These are phyloP conservation scores for Melanaphis sacchari DNA, from an alignment of 1,140 invertebrate genomes.

Conservation along the genomic window DNA sequence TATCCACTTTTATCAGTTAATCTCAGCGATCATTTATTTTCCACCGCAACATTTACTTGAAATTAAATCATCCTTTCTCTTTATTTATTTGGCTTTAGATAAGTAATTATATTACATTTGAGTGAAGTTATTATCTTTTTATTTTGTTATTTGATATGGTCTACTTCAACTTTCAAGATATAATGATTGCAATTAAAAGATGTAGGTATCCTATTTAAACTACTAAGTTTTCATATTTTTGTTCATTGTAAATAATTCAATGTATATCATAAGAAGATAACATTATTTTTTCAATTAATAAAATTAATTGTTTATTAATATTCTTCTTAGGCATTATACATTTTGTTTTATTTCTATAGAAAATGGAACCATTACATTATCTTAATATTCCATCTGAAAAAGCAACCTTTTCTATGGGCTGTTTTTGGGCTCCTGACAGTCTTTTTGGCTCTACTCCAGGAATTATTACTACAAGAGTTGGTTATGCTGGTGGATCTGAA, in stretches of 20 bases:
- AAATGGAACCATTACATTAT: conserved; percentile 60
- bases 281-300: not conserved
- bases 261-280: not conserved
- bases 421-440: conserved; percentile 96
- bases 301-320: not conserved
- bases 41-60: conserved; percentile 37
- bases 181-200: not conserved
- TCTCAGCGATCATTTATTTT: not conserved
- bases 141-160: not conserved
- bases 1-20: not conserved
- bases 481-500: conserved; percentile 89
- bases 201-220: not conserved
- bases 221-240: not conserved
- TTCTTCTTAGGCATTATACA: not conserved
- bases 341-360: conserved; percentile 55
- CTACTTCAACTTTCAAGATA: conserved; percentile 1
- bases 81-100: not conserved
- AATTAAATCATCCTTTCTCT: not conserved
- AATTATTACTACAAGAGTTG: conserved; percentile 89
- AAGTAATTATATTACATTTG: not conserved
- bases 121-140: not conserved
- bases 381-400: conserved; percentile 63
- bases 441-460: conserved; percentile 85
- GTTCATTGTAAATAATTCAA: not conserved
- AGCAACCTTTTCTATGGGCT: conserved; percentile 94